Evolutionary conservation across 37 sponge, comb jelly and placozoan genomes (phyloP), one percentile per base, ranked within the genome.

Genomic region (Mnemiopsis leidyi): DNA sequence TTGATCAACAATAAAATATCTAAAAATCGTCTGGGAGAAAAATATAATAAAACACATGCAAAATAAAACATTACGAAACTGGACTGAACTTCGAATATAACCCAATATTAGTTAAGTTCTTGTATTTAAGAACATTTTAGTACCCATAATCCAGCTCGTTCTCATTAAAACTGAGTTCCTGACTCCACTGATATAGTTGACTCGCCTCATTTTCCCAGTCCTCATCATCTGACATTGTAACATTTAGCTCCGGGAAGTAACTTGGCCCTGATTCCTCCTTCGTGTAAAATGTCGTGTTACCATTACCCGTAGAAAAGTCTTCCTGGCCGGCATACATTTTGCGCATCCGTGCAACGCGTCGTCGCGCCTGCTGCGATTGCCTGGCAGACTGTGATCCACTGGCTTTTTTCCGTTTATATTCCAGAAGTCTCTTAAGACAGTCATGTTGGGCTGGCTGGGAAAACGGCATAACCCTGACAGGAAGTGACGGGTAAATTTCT

Each of bases 171-270:
- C 94, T 95, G 29, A 97, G 95, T 79, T 93, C 94, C 69, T 95
- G 94, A 23, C 96, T 94, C 97, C 97, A 96, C 82, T 96, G 93
- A 68, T 95, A 96, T 28, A 96, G 82, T 35, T 95, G 95, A 24
- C 88, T 68, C n/a, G 93, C 94, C 34, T 94, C 93, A 18, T 69
- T 48, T 37, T 94, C 94, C 94, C 94, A 93, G 18, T 95, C 93
- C 23, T 38, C 39, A 23, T 39, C 95, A 28, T 94, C 94, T 24
- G 76, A 92, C 76, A 38, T 35, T 23, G 76, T 92, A 16, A 73
- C 93, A 69, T 92, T 71, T 0, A 92, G n/a, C 37, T 92, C 76
- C 5, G 90, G 71, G 76, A 38, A 48, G 36, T 75, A 69, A 18
- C 77, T 92, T 36, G 37, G 93, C 92, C 93, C 71, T 69, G 82